phyloP scores from a whole-genome alignment of 64 coral and sea anemone genomes.

The Acropora yongei region DNA sequence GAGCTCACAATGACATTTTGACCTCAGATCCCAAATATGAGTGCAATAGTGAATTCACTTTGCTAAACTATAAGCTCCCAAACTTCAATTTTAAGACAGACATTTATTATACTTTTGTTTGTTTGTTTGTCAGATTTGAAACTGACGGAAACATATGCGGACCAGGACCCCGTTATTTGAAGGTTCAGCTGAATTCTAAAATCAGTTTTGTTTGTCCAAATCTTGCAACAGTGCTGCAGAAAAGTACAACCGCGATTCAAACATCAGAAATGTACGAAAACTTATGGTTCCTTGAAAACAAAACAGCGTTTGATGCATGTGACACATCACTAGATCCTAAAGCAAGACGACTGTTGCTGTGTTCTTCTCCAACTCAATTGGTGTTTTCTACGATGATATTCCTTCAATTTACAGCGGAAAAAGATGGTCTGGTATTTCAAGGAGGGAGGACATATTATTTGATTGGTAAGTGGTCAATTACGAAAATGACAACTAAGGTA shows the following conservation, averaged over 20 bases:
- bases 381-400: not conserved
- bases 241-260: not conserved
- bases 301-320: not conserved
- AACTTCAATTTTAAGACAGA: too few species aligned
- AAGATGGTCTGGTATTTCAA: not conserved
- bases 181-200: not conserved
- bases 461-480: not conserved
- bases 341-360: not conserved
- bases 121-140: not conserved
- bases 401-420: not conserved
- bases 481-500: too few species aligned
- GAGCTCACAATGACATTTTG: too few species aligned
- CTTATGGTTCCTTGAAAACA: constrained; percentile 8
- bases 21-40: too few species aligned
- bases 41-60: too few species aligned
- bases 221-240: constrained; percentile 6
- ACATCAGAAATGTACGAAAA: constrained; percentile 24
- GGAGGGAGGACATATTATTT: constrained; percentile 11
- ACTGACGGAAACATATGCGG: not conserved
- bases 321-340: not conserved
- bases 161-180: not conserved
- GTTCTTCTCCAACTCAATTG: not conserved
- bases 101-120: too few species aligned
- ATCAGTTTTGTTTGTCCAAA: constrained; percentile 31
- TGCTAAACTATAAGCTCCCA: too few species aligned